These are phyloP conservation scores for Meda fulgida DNA, from an alignment of 2,797 vertebrate species.

Conservation along the genomic window DNA sequence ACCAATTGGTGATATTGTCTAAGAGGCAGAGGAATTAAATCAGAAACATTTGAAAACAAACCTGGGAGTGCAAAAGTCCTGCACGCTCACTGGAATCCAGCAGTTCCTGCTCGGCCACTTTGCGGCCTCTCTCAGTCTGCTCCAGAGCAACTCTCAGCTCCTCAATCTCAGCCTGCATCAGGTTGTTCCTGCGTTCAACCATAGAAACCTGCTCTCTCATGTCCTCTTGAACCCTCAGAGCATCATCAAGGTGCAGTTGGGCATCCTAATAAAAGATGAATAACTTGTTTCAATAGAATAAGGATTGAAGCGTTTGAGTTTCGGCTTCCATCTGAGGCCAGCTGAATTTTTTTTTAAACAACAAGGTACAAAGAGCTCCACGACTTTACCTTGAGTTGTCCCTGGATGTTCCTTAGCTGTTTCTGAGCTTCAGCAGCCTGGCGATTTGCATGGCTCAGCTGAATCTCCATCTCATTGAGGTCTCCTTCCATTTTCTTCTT, in stretches of 20 bases:
- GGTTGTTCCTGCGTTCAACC: conserved; percentile 85
- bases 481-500: conserved; percentile 95
- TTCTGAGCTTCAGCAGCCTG: conserved; percentile 86
- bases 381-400: conserved; percentile 83
- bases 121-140: conserved; percentile 85
- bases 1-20: neutral
- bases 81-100: conserved; percentile 85
- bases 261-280: conserved; percentile 70
- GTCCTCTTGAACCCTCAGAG: conserved; percentile 84
- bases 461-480: conserved; percentile 89
- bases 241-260: conserved; percentile 87
- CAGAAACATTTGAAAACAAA: conserved; percentile 37
- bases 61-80: conserved; percentile 83
- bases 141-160: conserved; percentile 86
- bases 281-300: neutral
- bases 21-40: neutral
- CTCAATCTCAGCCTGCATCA: conserved; percentile 89
- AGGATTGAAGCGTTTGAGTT: neutral
- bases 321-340: neutral
- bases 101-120: conserved; percentile 89
- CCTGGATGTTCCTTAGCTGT: conserved; percentile 84
- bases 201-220: conserved; percentile 90
- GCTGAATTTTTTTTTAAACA: neutral
- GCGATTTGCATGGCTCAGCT: conserved; percentile 85
- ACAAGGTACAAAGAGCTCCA: neutral